A percentile compares a stretch with the other conserved stretches of the same genome.
Evolutionary conservation across 2,888 invertebrate species (phyloP).

Genomic region (Eristalinus aeneus): DNA sequence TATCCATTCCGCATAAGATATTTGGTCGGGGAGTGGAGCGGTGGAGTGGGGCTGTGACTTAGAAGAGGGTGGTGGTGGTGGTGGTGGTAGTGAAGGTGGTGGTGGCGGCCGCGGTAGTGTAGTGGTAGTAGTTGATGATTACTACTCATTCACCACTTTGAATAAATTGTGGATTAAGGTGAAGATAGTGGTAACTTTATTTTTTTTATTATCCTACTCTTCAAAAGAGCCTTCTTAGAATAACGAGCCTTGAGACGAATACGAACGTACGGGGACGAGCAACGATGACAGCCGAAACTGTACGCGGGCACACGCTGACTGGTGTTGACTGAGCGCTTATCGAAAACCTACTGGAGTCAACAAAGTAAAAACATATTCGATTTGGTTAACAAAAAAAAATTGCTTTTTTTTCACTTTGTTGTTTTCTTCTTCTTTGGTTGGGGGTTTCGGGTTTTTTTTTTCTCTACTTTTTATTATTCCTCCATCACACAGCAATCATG

Average conservation of each 20-base stretch:
- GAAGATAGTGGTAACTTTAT: constrained; percentile 24
- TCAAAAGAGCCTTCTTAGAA: constrained; percentile 19
- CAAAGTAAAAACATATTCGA: constrained; percentile 60
- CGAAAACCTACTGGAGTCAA: constrained; percentile 70
- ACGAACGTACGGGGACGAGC: constrained; percentile 19
- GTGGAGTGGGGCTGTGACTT: not conserved
- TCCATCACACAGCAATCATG: constrained; percentile 7
- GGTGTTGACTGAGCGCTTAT: constrained; percentile 69
- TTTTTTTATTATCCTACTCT: constrained; percentile 32
- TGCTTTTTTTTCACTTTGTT: constrained; percentile 9
- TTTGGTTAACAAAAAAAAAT: constrained; percentile 55
- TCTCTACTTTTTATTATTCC: constrained; percentile 28
- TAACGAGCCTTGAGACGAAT: constrained; percentile 16
- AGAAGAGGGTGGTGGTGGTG: not conserved
- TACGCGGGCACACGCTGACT: constrained; percentile 45
- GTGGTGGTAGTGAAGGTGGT: not conserved
- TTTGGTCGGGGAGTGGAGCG: constrained; percentile 22
- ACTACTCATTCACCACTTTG: constrained; percentile 36
- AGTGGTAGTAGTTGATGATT: not conserved
- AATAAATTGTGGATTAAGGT: constrained; percentile 45
- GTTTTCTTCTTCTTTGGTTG: constrained; percentile 26
- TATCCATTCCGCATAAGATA: constrained; percentile 4
- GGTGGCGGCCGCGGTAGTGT: not conserved
- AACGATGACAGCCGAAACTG: not conserved
- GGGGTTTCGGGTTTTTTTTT: constrained; percentile 19